A percentile compares a stretch with the other conserved stretches of the same genome.
These are phyloP conservation scores for Heliornis fulica DNA, from an alignment of 2,113 vertebrate genomes.

Conservation along the genomic window DNA sequence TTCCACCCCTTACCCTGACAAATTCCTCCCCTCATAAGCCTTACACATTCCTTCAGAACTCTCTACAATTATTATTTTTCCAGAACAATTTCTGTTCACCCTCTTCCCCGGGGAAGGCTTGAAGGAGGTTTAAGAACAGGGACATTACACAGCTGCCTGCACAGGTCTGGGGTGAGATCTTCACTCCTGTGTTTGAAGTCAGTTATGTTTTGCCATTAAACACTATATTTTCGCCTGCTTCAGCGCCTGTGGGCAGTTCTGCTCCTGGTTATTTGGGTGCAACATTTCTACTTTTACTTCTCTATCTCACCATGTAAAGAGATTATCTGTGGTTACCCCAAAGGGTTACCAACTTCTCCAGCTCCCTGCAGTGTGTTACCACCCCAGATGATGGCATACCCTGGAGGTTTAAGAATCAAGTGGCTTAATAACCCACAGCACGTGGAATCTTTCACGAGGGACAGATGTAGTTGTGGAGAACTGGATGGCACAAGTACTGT, in stretches of 20 bases:
- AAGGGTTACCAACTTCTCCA: not conserved
- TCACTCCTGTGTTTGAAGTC: not conserved
- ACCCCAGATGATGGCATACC: not conserved
- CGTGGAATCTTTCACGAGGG: not conserved
- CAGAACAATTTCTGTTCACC: not conserved
- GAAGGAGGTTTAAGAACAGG: not conserved
- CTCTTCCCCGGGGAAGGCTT: not conserved
- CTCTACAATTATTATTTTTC: not conserved
- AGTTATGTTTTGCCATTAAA: not conserved
- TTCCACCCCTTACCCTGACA: not conserved
- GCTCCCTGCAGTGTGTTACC: not conserved
- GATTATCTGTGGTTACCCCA: not conserved
- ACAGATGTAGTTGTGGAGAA: not conserved
- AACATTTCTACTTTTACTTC: not conserved
- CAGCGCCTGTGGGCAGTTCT: not conserved
- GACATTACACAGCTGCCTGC: not conserved
- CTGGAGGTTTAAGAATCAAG: not conserved
- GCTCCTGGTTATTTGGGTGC: not conserved
- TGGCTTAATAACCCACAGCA: not conserved
- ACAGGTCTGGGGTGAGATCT: not conserved
- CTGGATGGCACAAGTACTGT: not conserved
- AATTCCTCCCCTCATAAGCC: not conserved
- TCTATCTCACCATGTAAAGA: not conserved
- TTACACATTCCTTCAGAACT: not conserved
- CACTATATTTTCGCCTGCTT: not conserved